Evolutionary conservation across 1,140 invertebrate genomes (phyloP).

Genomic region (Meloidogyne chitwoodi): DNA sequence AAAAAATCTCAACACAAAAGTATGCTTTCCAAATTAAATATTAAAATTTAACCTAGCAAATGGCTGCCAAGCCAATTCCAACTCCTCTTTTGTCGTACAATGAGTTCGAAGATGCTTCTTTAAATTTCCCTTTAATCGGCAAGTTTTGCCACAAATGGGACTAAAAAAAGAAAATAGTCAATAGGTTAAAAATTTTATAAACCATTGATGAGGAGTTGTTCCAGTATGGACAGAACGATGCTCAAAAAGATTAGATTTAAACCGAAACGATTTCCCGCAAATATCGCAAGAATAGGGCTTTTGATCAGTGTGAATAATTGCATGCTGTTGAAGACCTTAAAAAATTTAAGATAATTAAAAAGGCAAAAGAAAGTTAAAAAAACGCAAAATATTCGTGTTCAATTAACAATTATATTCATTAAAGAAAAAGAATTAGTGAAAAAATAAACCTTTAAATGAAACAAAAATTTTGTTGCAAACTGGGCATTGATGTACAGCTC

Average conservation of each 20-base stretch:
- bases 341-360: background rate
- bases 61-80: conserved; percentile 57
- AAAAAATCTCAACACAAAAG: too few relatives aligned
- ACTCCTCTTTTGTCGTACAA: conserved; percentile 55
- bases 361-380: too few relatives aligned
- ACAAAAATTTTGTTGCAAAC: conserved; percentile 60
- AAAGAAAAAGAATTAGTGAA: conserved; percentile 11
- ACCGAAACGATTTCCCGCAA: conserved; percentile 58
- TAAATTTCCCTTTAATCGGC: conserved; percentile 51
- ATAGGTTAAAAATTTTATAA: background rate
- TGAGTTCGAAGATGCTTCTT: conserved; percentile 57
- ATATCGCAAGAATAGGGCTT: conserved; percentile 61
- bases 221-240: conserved; percentile 58
- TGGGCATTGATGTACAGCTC: conserved; percentile 52
- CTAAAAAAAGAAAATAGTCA: background rate
- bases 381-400: background rate
- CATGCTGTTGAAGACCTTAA: conserved; percentile 57
- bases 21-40: too few relatives aligned
- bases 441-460: conserved; percentile 53
- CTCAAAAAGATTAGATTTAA: conserved; percentile 60
- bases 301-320: conserved; percentile 67
- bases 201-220: conserved; percentile 49
- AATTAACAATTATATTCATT: background rate
- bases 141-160: conserved; percentile 55
- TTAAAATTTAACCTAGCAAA: conserved; percentile 50